Percentiles rank a stretch among this genome's conserved stretches.
Evolutionary conservation across 2,888 invertebrate species (phyloP).

Genomic region (Electrophaes corylata): DNA sequence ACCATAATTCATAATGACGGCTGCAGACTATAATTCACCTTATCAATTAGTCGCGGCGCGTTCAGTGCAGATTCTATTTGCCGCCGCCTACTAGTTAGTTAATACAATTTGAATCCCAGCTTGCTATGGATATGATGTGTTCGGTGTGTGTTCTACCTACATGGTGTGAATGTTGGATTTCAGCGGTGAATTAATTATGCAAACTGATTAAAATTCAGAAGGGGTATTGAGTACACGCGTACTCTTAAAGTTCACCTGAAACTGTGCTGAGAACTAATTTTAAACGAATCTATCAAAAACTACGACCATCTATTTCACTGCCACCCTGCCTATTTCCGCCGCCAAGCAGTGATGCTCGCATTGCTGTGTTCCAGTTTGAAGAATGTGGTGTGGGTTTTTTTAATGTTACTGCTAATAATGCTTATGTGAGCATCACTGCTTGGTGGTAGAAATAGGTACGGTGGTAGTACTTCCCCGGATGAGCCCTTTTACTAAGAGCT

Average conservation of each 20-base stretch:
- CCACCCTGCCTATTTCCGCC: no score
- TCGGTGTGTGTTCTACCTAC: conserved; percentile 26
- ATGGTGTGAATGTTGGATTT: conserved; percentile 36
- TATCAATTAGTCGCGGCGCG: conserved; percentile 69
- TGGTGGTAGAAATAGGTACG: no score
- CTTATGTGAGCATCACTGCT: no score
- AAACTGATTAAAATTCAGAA: conserved; percentile 28
- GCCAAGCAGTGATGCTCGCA: no score
- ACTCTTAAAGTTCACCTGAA: conserved; percentile 8
- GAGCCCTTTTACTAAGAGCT: no score
- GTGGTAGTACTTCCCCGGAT: no score
- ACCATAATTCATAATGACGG: conserved; percentile 57
- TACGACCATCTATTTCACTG: no score
- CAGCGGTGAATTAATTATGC: conserved; percentile 22
- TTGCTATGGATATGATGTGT: conserved; percentile 44
- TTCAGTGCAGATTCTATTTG: conserved; percentile 52
- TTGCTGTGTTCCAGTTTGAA: no score
- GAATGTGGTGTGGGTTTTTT: no score
- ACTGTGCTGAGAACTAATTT: neutral
- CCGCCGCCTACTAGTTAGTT: conserved; percentile 53
- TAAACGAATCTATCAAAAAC: no score
- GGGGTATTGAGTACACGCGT: conserved; percentile 10
- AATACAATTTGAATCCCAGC: conserved; percentile 50
- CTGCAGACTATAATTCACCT: conserved; percentile 60
- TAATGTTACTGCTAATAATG: no score